Evolutionary conservation across 2,888 invertebrate species (phyloP).

Genomic region (Noctua pronuba): DNA sequence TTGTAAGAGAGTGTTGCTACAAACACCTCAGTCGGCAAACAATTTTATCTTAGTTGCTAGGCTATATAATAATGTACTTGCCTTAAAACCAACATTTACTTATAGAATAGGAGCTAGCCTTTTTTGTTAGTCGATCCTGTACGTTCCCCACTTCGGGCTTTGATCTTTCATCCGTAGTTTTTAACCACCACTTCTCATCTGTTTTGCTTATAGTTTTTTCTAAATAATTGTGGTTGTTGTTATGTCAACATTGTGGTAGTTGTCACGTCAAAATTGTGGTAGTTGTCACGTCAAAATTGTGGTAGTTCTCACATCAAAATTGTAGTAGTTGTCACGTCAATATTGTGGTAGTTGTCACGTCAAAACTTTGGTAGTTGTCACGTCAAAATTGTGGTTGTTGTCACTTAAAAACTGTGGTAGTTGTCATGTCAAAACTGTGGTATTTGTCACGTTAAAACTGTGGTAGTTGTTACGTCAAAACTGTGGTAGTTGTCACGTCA

Average conservation of each 20-base stretch:
- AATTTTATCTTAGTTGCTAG: background rate
- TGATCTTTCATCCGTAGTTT: background rate
- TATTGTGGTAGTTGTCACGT: background rate
- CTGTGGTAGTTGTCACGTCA: background rate
- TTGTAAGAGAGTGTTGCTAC: background rate
- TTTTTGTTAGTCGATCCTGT: background rate
- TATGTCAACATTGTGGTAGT: too few species aligned
- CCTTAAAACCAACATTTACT: background rate
- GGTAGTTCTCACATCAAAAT: too few species aligned
- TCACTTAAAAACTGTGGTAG: too few species aligned
- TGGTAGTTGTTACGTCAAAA: too few species aligned
- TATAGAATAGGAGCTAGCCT: background rate
- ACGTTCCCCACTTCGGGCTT: background rate
- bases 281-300: too few species aligned
- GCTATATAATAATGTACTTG: background rate
- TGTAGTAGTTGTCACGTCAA: too few species aligned
- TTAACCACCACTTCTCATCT: background rate
- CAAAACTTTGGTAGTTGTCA: background rate
- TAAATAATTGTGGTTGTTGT: background rate
- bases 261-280: too few species aligned
- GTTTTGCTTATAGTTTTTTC: background rate
- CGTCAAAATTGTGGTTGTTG: too few species aligned
- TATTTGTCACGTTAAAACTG: too few species aligned
- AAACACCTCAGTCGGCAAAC: background rate
- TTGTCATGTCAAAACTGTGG: too few species aligned